phyloP scores from a whole-genome alignment of 2,797 vertebrate species.

The Sebastes taczanowskii region DNA sequence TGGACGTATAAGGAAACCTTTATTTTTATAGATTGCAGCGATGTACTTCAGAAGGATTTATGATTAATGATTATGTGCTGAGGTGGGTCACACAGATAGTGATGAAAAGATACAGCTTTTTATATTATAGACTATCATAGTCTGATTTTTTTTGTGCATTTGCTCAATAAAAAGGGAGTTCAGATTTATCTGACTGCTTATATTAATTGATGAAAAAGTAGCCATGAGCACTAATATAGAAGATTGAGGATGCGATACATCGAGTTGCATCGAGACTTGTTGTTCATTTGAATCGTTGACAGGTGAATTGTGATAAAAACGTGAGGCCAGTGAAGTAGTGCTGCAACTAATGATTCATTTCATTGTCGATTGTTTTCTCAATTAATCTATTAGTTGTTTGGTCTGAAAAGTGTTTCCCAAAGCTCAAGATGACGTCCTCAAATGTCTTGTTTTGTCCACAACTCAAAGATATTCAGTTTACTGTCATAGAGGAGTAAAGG shows the following conservation, averaged over 20 bases:
- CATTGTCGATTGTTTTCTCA: too few relatives aligned
- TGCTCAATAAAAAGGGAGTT: neutral
- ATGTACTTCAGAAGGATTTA: neutral
- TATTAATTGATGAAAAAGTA: neutral
- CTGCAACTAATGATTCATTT: too few relatives aligned
- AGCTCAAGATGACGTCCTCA: too few relatives aligned
- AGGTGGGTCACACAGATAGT: neutral
- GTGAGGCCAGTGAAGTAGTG: too few relatives aligned
- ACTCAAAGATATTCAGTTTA: too few relatives aligned
- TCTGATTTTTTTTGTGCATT: neutral
- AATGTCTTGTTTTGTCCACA: too few relatives aligned
- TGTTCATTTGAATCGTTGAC: neutral
- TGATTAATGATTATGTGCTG: neutral
- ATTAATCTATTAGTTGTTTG: too few relatives aligned
- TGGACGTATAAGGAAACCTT: neutral
- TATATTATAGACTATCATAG: neutral
- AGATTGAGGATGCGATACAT: neutral
- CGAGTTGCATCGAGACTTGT: too few relatives aligned
- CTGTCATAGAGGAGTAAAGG: too few relatives aligned
- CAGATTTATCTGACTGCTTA: neutral
- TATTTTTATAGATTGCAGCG: neutral
- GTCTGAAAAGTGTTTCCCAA: too few relatives aligned
- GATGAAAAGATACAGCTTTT: neutral
- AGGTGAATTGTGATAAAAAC: rapidly evolving
- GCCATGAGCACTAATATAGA: neutral